phyloP scores from a whole-genome alignment of 2,888 invertebrate species.

The Argyresthia goedartella region DNA sequence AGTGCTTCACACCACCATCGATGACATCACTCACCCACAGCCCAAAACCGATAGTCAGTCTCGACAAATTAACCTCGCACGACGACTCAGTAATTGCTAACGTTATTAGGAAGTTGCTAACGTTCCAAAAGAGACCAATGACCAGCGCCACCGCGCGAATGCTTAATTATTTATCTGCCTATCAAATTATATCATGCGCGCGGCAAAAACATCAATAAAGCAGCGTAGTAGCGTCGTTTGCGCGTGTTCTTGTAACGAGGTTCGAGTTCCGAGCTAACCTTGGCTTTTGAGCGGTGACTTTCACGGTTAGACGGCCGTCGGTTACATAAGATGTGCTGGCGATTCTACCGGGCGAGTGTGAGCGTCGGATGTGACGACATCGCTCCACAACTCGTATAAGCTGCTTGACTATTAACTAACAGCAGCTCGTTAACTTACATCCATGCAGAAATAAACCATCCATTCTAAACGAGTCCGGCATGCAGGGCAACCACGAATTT shows the following conservation, averaged over 20 bases:
- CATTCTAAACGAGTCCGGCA: not conserved
- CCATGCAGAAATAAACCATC: not conserved
- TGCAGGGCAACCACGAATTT: not conserved
- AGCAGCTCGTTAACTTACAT: too few species aligned
- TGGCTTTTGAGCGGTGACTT: conserved; percentile 70
- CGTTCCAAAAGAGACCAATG: conserved; percentile 11
- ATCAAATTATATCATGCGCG: conserved; percentile 51
- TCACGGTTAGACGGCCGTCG: conserved; percentile 65
- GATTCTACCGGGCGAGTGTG: conserved; percentile 24
- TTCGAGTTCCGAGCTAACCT: conserved; percentile 63
- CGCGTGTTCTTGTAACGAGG: conserved; percentile 44
- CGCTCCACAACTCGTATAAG: conserved; percentile 5
- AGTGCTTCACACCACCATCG: conserved; percentile 15
- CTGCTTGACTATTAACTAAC: too few species aligned
- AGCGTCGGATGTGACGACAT: conserved; percentile 56
- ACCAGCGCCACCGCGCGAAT: conserved; percentile 14
- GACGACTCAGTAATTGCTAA: conserved; percentile 15
- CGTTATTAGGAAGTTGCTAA: conserved; percentile 25
- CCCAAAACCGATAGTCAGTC: conserved; percentile 1
- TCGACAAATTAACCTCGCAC: conserved; percentile 18
- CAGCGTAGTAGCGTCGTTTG: conserved; percentile 42
- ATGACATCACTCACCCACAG: conserved; percentile 22
- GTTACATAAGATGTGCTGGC: conserved; percentile 61
- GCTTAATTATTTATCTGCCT: conserved; percentile 27
- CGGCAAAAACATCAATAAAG: conserved; percentile 45